Evolutionary conservation across 2,797 vertebrate genomes (phyloP).

Genomic region (Sebastes iracundus): DNA sequence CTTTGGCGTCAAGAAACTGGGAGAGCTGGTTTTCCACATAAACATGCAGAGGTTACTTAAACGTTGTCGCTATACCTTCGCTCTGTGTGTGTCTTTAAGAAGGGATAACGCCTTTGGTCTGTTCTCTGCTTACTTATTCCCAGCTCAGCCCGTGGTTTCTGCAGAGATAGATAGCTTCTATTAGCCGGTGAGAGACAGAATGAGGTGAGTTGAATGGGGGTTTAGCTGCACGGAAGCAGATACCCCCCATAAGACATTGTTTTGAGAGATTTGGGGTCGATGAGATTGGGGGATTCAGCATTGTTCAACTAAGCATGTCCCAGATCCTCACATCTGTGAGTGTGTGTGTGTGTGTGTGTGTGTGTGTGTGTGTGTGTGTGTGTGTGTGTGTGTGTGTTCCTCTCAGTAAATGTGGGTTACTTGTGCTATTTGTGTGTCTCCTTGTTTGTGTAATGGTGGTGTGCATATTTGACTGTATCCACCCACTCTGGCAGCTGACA

Average conservation of each 20-base stretch:
- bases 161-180: constrained; percentile 37
- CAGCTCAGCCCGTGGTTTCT: constrained; percentile 24
- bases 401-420: constrained; percentile 6
- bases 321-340: constrained; percentile 46
- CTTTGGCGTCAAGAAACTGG: constrained; percentile 41
- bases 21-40: constrained; percentile 22
- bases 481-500: constrained; percentile 37
- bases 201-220: constrained; percentile 54
- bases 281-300: constrained; percentile 44
- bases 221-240: constrained; percentile 29
- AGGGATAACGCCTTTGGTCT: constrained; percentile 9
- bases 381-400: constrained; percentile 5
- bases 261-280: constrained; percentile 40
- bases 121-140: constrained; percentile 15
- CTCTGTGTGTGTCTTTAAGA: neutral
- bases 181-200: constrained; percentile 61
- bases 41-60: neutral
- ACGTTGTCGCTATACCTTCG: neutral
- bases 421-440: constrained; percentile 10
- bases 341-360: neutral
- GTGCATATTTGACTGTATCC: constrained; percentile 1
- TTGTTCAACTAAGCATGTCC: constrained; percentile 33
- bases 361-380: neutral
- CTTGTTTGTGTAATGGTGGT: neutral
- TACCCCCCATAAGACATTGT: constrained; percentile 10